These are phyloP conservation scores for Eumeta japonica DNA, from an alignment of 1,140 invertebrate species.

Conservation along the genomic window DNA sequence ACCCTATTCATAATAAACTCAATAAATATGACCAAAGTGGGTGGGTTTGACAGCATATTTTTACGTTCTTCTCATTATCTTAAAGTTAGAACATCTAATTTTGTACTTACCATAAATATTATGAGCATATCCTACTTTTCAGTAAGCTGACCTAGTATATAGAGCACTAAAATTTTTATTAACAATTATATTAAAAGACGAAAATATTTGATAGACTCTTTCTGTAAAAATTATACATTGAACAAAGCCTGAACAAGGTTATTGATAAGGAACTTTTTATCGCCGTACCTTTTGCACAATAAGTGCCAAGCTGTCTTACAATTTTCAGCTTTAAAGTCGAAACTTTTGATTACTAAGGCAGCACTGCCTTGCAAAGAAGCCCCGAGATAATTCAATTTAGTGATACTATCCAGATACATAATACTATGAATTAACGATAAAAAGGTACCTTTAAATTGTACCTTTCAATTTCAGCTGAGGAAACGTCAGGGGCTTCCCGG, in stretches of 20 bases:
- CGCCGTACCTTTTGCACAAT: conserved; percentile 13
- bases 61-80: conserved; percentile 13
- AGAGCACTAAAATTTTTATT: conserved; percentile 14
- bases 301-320: conserved; percentile 17
- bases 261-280: conserved; percentile 14
- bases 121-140: conserved; percentile 11
- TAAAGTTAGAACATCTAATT: conserved; percentile 8
- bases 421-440: not conserved
- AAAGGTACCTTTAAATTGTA: not conserved
- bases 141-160: conserved; percentile 6
- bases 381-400: conserved; percentile 11
- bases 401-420: conserved; percentile 4
- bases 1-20: not conserved
- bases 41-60: conserved; percentile 6
- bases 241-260: conserved; percentile 16
- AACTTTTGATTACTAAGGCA: conserved; percentile 8
- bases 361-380: conserved; percentile 11
- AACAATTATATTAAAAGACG: conserved; percentile 8
- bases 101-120: conserved; percentile 6
- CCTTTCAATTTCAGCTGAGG: too few species aligned
- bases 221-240: conserved; percentile 7
- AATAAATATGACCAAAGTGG: not conserved
- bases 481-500: too few species aligned
- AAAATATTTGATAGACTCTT: conserved; percentile 9
- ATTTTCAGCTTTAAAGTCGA: conserved; percentile 15